phyloP scores from a whole-genome alignment of 2,797 vertebrate species.

The Trematomus bernacchii region DNA sequence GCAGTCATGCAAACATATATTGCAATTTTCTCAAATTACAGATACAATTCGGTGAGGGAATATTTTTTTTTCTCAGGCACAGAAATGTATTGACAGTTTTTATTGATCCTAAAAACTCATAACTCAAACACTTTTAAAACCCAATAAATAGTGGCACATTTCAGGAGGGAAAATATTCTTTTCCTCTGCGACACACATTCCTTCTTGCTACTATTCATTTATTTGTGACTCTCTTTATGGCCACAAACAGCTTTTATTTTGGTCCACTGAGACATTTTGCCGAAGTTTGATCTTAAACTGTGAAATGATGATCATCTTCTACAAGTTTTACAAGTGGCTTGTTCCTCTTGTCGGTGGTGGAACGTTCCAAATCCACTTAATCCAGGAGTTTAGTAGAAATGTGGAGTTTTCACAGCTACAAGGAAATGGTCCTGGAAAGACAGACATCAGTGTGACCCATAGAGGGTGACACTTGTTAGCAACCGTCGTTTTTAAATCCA shows the following conservation, averaged over 20 bases:
- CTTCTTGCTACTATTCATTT: neutral
- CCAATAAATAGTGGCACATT: neutral
- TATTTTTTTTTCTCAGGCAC: neutral
- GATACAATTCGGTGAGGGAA: neutral
- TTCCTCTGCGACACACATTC: neutral
- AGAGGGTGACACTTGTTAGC: no score
- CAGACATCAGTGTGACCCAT: no score
- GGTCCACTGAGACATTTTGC: neutral
- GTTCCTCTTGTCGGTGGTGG: no score
- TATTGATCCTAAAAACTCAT: constrained; percentile 38
- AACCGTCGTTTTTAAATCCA: no score
- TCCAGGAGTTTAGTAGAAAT: no score
- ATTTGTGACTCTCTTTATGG: neutral
- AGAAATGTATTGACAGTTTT: constrained; percentile 20
- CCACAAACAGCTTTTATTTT: neutral
- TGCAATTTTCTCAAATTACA: constrained; percentile 3
- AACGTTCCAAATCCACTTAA: no score
- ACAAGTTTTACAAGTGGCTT: neutral
- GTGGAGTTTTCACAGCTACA: no score
- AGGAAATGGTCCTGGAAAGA: no score
- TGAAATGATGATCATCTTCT: neutral
- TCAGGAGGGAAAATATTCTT: neutral
- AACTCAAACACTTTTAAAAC: neutral
- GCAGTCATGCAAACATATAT: neutral
- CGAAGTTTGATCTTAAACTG: neutral